Base-by-base conservation (phyloP, 2,113 vertebrate genomes). In the Ciconia stormi region DNA sequence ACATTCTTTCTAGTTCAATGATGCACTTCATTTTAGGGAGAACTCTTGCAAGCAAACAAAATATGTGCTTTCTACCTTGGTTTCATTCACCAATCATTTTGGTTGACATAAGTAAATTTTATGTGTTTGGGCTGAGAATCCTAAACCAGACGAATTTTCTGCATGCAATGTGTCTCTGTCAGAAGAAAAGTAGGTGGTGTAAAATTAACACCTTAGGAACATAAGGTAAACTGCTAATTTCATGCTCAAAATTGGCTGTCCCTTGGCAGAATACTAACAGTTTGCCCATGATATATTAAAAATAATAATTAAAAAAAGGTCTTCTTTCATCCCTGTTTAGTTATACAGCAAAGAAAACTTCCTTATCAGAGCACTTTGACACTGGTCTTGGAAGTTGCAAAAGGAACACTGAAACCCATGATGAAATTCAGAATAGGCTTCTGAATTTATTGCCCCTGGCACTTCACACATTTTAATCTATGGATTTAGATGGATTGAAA, bases 151-250 rank as follows among this genome's bases (percentile, higher is more conserved):
- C 80, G 21, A 93, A 87, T 95, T 91, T 88, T 95, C 21, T 84
- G n/a, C 44, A 40, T 71, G 69, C 30, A 89, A 71, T 84, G 67
- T 88, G 88, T 86, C 46, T 61, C 61, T 89, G 61, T 86, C 46
- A 89, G 86, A 94, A 92, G 76, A 90, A 88, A 89, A 82, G 93
- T 94, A 95, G 93, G 80, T 91, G 86, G 76, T 97, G 80, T 95
- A 95, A 95, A 95, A 84, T 84, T 93, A 91, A 56, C 81, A 95
- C 52, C 56, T 93, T 89, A 52, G 7, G 77, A 96, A 82, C 91
- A 89, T 95, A 96, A 97, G 81, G 49, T 95, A 91, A 89, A 84
- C 80, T 87, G 84, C 38, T 93, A 76, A 85, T 89, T 91, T 91
- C 15, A 65, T 87, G 94, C 62, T 94, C 34, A 89, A 63, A 65